Conservation (phyloP, 2,113 vertebrate species). For the Notarius lentiginosus region DNA sequence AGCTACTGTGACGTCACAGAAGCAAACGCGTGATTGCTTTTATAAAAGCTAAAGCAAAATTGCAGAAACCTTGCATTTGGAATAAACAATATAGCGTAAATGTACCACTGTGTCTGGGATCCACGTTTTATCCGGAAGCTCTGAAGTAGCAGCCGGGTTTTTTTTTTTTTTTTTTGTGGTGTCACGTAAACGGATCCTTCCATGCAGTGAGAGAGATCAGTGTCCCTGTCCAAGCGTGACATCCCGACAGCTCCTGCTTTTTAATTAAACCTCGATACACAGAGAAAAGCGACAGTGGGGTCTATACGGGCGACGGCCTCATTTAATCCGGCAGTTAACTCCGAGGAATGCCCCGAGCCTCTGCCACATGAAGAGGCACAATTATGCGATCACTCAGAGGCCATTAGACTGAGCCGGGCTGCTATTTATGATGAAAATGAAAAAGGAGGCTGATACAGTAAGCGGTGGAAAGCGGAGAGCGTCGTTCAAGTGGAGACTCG, state of each 20-base stretch:
- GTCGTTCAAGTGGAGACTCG: conserved; percentile 35
- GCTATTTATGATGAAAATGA: conserved; percentile 58
- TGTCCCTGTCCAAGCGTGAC: conserved; percentile 65
- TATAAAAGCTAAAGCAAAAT: not conserved
- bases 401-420: conserved; percentile 61
- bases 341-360: conserved; percentile 59
- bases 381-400: conserved; percentile 67
- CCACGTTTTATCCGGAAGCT: conserved; percentile 1
- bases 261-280: conserved; percentile 69
- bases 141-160: not conserved
- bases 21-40: not conserved
- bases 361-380: conserved; percentile 54
- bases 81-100: not conserved
- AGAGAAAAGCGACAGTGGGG: conserved; percentile 41
- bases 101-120: not conserved
- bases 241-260: conserved; percentile 66
- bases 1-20: not conserved
- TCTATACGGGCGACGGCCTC: conserved; percentile 56
- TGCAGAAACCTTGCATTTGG: not conserved
- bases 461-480: conserved; percentile 36
- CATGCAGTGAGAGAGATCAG: conserved; percentile 67
- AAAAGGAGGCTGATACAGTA: conserved; percentile 60
- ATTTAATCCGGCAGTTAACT: conserved; percentile 66
- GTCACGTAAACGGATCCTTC: conserved; percentile 71
- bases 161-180: conserved; percentile 57